A percentile compares a stretch with the other conserved stretches of the same genome.
Evolutionary conservation across 2,888 invertebrate genomes (phyloP).

Genomic region (Sericinus montela): DNA sequence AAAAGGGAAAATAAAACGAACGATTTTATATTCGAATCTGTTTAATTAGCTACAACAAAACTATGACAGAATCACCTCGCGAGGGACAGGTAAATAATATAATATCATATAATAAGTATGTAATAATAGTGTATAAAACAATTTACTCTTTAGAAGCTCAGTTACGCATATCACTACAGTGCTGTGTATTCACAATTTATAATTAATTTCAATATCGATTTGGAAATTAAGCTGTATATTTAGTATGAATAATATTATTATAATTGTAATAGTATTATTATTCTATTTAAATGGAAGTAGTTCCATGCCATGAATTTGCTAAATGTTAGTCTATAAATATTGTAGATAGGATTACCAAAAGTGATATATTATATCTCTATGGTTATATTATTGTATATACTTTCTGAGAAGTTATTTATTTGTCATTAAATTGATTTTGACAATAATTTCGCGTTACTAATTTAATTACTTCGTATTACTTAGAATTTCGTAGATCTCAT

Average conservation of each 20-base stretch:
- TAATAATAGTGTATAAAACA: conserved; percentile 72
- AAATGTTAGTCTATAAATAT: too few relatives aligned
- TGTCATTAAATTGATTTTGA: too few relatives aligned
- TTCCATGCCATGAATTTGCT: too few relatives aligned
- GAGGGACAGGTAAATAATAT: conserved; percentile 49
- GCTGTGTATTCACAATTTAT: conserved; percentile 68
- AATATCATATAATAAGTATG: conserved; percentile 37
- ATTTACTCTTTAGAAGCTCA: conserved; percentile 69
- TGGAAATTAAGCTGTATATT: conserved; percentile 32
- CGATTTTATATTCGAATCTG: conserved; percentile 54
- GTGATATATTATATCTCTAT: too few relatives aligned
- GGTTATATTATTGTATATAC: too few relatives aligned
- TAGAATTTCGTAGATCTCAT: too few relatives aligned
- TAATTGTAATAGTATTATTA: too few relatives aligned
- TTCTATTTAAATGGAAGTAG: too few relatives aligned
- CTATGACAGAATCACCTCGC: conserved; percentile 46
- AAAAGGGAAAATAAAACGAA: conserved; percentile 25
- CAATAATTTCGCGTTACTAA: too few relatives aligned
- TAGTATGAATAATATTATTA: too few relatives aligned
- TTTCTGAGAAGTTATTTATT: too few relatives aligned
- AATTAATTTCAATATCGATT: conserved; percentile 53
- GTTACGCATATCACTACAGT: conserved; percentile 77
- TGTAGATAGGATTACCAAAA: too few relatives aligned
- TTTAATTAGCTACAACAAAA: conserved; percentile 75
- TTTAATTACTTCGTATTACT: background rate